These are phyloP conservation scores for Microcebus jonahi DNA, from an alignment of 2,113 vertebrate genomes.

Conservation along the genomic window DNA sequence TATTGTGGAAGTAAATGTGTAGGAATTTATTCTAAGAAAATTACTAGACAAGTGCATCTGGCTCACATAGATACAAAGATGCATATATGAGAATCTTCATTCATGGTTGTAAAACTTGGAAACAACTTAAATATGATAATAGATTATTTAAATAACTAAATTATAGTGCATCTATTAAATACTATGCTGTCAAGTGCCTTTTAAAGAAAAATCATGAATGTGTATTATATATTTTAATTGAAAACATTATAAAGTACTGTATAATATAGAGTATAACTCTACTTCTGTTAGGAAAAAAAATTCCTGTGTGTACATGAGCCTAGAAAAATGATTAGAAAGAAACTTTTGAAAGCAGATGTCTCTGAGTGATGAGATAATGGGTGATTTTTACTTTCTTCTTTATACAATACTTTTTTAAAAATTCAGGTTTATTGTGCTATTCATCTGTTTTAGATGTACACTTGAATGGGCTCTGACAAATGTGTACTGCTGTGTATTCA, in stretches of 20 bases:
- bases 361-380: not conserved
- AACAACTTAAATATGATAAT: not conserved
- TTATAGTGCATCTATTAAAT: not conserved
- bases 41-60: not conserved
- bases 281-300: not conserved
- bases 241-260: not conserved
- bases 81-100: not conserved
- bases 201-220: not conserved
- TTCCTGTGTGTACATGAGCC: not conserved
- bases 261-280: not conserved
- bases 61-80: not conserved
- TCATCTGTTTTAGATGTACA: not conserved
- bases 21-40: conserved; percentile 11
- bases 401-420: not conserved
- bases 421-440: not conserved
- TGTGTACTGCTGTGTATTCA: not conserved
- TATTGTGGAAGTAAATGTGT: not conserved
- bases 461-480: not conserved
- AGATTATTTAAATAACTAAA: not conserved
- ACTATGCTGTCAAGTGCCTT: not conserved
- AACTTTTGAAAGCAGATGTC: not conserved
- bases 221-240: not conserved
- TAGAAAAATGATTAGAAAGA: not conserved
- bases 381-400: not conserved
- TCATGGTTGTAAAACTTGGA: not conserved